Conservation (phyloP, 2,113 vertebrate species). For the Falcunculus frontatus region DNA sequence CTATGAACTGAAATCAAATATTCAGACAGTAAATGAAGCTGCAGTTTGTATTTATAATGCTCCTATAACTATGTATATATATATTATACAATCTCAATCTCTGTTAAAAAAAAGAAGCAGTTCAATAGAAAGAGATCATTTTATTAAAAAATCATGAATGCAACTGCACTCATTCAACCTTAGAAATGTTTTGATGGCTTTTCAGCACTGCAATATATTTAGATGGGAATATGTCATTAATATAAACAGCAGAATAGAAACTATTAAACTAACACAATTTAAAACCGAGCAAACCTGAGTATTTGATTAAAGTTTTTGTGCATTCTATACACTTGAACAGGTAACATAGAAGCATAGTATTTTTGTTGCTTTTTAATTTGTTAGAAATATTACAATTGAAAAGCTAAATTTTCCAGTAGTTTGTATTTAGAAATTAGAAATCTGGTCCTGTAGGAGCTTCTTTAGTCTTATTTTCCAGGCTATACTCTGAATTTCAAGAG, state of each 20-base stretch:
- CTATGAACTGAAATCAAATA: constrained; percentile 50
- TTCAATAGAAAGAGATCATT: constrained; percentile 93
- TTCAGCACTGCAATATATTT: constrained; percentile 87
- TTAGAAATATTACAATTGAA: constrained; percentile 65
- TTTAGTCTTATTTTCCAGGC: constrained; percentile 17
- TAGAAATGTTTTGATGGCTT: constrained; percentile 94
- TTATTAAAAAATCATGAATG: constrained; percentile 82
- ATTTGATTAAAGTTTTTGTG: constrained; percentile 98
- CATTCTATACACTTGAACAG: constrained; percentile 87
- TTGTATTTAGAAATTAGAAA: constrained; percentile 68
- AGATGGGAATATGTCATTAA: constrained; percentile 95
- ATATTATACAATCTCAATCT: constrained; percentile 48
- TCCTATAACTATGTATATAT: constrained; percentile 45
- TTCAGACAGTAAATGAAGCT: constrained; percentile 46
- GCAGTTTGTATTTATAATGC: constrained; percentile 39
- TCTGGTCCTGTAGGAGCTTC: constrained; percentile 13
- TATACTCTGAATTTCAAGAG: constrained; percentile 19
- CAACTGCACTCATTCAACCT: constrained; percentile 94
- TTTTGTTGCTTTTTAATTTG: constrained; percentile 81
- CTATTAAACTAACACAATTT: constrained; percentile 98
- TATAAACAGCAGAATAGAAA: constrained; percentile 94
- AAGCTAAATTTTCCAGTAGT: constrained; percentile 65
- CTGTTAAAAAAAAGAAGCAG: constrained; percentile 43
- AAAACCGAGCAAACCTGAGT: constrained; percentile 94
- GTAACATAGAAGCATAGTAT: constrained; percentile 73